phyloP scores from a whole-genome alignment of 2,797 vertebrate genomes.

The Danio jaintianensis region DNA sequence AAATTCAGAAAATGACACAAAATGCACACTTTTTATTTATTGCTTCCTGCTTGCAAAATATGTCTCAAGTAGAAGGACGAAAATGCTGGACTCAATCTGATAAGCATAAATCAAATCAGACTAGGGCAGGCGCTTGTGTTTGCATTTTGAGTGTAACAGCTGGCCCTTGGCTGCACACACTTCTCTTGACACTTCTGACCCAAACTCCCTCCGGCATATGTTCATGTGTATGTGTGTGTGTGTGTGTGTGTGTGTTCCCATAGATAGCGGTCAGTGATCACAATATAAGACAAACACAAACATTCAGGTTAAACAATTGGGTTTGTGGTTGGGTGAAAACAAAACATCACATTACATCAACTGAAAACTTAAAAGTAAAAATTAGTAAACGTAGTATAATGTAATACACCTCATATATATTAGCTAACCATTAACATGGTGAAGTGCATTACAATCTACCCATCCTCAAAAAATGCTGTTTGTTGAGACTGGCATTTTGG shows the following conservation, averaged over 20 bases:
- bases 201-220: slow-evolving; percentile 38
- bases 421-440: not conserved
- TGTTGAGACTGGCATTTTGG: not conserved
- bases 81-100: not conserved
- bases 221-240: slow-evolving; percentile 5
- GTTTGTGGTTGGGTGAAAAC: too few relatives aligned
- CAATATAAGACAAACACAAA: not conserved
- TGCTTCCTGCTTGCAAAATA: not conserved
- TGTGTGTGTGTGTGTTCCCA: slow-evolving; percentile 43
- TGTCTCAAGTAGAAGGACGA: not conserved
- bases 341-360: not conserved
- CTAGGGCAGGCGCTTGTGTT: slow-evolving; percentile 29
- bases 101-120: slow-evolving; percentile 1
- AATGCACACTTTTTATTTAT: not conserved
- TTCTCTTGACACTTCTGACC: slow-evolving; percentile 57
- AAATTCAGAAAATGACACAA: not conserved
- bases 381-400: too few relatives aligned
- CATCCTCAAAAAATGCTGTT: not conserved
- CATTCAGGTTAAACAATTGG: not conserved
- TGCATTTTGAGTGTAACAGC: slow-evolving; percentile 68
- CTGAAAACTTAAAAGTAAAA: too few relatives aligned
- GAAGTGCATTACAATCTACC: not conserved
- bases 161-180: slow-evolving; percentile 65
- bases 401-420: not conserved
- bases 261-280: not conserved